Conservation (phyloP, 2,888 invertebrate species). For the Drosophila anceps region DNA sequence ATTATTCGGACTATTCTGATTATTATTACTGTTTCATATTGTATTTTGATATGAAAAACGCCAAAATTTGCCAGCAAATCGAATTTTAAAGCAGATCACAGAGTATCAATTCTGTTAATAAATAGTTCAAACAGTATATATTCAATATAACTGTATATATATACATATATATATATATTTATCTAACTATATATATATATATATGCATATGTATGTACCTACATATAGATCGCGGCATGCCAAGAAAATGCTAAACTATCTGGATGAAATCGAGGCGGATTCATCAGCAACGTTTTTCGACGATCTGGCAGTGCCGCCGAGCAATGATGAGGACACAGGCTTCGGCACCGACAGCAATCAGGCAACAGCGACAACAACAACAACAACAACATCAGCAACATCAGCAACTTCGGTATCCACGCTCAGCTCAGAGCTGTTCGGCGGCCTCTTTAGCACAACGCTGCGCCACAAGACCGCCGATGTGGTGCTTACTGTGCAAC, state of each 20-base stretch:
- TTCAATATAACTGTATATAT: constrained; percentile 35
- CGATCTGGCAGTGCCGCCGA: constrained; percentile 24
- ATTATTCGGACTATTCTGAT: background rate
- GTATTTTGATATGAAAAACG: background rate
- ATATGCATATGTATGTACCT: constrained; percentile 45
- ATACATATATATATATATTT: constrained; percentile 30
- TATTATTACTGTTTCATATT: background rate
- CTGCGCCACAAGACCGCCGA: constrained; percentile 26
- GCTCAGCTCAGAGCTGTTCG: constrained; percentile 52
- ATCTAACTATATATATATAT: constrained; percentile 45
- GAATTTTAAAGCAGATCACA: constrained; percentile 12
- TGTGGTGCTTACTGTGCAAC: constrained; percentile 32
- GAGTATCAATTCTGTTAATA: constrained; percentile 6
- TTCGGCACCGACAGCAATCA: constrained; percentile 62
- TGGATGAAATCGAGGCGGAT: constrained; percentile 60
- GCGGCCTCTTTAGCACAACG: constrained; percentile 55
- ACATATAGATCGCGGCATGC: constrained; percentile 74
- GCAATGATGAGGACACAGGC: constrained; percentile 69
- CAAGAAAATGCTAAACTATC: constrained; percentile 70
- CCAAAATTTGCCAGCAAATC: constrained; percentile 3
- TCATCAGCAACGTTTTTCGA: constrained; percentile 37
- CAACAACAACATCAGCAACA: constrained; percentile 3
- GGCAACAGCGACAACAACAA: constrained; percentile 25
- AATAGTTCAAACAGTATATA: background rate
- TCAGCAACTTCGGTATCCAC: constrained; percentile 12